Percentiles rank a stretch among this genome's conserved stretches.
phyloP scores from a whole-genome alignment of 2,888 invertebrate genomes.

The Nomada ferruginata region DNA sequence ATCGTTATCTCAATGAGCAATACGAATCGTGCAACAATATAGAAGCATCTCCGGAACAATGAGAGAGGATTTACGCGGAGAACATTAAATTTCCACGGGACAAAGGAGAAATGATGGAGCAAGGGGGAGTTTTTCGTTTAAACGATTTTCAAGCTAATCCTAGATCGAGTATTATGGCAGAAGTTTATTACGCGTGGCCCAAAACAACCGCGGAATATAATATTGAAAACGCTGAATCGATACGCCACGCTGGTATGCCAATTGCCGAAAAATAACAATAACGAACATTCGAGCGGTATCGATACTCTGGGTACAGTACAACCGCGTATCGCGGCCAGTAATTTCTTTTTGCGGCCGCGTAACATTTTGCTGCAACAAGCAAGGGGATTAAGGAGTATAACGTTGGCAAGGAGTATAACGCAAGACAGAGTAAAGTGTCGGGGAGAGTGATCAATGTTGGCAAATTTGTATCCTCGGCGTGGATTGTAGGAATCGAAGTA shows the following conservation, averaged over 20 bases:
- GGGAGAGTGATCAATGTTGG: conserved; percentile 1
- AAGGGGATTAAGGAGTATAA: neutral
- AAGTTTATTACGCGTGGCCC: conserved; percentile 19
- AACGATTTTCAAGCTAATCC: conserved; percentile 20
- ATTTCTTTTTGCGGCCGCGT: conserved; percentile 43
- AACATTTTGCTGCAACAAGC: conserved; percentile 24
- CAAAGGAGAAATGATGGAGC: neutral
- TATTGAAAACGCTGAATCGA: conserved; percentile 64
- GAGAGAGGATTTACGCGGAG: neutral
- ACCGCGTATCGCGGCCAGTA: conserved; percentile 42
- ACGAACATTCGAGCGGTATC: conserved; percentile 33
- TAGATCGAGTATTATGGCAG: conserved; percentile 7
- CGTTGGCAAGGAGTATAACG: neutral
- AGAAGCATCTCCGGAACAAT: neutral
- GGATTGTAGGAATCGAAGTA: conserved; percentile 30
- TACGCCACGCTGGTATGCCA: conserved; percentile 25
- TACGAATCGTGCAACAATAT: neutral
- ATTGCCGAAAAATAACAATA: conserved; percentile 59
- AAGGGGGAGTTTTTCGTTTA: conserved; percentile 7
- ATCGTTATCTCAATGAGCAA: neutral
- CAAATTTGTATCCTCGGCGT: conserved; percentile 48
- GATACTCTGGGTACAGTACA: conserved; percentile 34
- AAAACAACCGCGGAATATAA: conserved; percentile 52
- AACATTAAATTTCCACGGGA: conserved; percentile 8
- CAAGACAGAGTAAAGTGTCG: neutral